A percentile compares a stretch with the other conserved stretches of the same genome.
These are phyloP conservation scores for Plestiodon gilberti DNA, from an alignment of 2,113 vertebrate species.

Conservation along the genomic window DNA sequence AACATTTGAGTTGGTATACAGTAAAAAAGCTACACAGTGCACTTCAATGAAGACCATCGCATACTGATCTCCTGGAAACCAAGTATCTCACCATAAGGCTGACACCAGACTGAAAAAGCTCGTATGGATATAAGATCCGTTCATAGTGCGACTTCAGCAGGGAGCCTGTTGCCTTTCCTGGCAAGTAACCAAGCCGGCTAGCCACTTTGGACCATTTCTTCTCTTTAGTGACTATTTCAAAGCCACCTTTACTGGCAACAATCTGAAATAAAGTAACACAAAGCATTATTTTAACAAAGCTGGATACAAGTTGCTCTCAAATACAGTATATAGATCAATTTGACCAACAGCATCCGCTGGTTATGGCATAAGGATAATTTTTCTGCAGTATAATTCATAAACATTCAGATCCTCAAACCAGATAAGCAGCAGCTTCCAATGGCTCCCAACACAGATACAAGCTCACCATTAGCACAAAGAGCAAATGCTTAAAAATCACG, in stretches of 20 bases:
- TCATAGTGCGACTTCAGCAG: constrained; percentile 94
- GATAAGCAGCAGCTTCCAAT: background rate
- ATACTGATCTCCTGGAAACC: rapidly evolving
- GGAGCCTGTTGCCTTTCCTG: constrained; percentile 90
- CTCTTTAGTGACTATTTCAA: constrained; percentile 93
- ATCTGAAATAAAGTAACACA: constrained; percentile 77
- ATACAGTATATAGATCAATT: background rate
- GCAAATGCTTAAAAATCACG: constrained; percentile 4
- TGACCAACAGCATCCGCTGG: background rate
- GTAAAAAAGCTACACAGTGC: background rate
- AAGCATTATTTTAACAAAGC: background rate
- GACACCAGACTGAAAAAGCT: constrained; percentile 97
- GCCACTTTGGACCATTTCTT: constrained; percentile 96
- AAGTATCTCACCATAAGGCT: constrained; percentile 88
- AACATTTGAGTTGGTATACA: rapidly evolving
- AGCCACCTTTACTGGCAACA: constrained; percentile 94
- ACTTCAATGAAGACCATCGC: background rate
- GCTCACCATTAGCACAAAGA: background rate
- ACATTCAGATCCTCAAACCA: background rate
- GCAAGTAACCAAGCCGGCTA: constrained; percentile 90
- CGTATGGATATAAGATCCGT: constrained; percentile 95
- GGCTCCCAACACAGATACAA: constrained; percentile 23
- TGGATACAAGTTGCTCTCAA: background rate
- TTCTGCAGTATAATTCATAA: constrained; percentile 22
- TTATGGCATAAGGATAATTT: background rate